Evolutionary conservation across 2,797 vertebrate genomes (phyloP), one percentile per base, ranked within the genome.

Genomic region (Ctenochaetus hawaiiensis): DNA sequence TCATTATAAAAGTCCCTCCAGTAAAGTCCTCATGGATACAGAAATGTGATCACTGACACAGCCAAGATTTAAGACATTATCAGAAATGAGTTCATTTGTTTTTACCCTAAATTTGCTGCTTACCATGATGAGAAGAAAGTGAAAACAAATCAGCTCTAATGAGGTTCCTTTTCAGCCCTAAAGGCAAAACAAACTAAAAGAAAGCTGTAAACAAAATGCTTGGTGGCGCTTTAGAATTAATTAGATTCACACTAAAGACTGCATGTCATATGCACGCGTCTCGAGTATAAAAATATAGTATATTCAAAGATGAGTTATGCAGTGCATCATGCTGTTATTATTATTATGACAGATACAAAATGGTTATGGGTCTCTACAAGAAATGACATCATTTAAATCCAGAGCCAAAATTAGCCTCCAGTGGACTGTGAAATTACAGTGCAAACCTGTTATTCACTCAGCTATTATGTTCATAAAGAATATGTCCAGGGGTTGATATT

Each of bases 321-420:
- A 57, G 8, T 45, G 17, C 8, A 8, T 12, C 39, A 39, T 56
- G 18, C 5, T 3, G 20, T 57, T 4, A 34, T 64, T 72, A 65
- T 77, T 62, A 74, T 58, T 30, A 37, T 61, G 54, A 67, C 56
- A 47, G 23, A 72, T 8, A 53, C 37, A 64, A 30, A 44, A 49
- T 48, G 26, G 26, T 30, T 30, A 30, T 30, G 26, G 41, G 18
- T 66, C 20, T 45, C 44, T n/a, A 0, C 30, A 49, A 43, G 5
- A 62, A 45, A 41, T 17, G 10, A 1, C 16, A 20, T 73, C 14
- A 41, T 30, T 30, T 30, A 30, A 30, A 30, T 30, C 26, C 26
- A 30, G 26, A 30, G 26, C 26, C 26, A 30, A 52, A 56, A 69
- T 39, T 53, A n/a, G 37, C 41, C 20, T 47, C 20, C 20, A 45